Base-by-base conservation (phyloP, 2,888 invertebrate genomes). In the Crepidodera aurea region DNA sequence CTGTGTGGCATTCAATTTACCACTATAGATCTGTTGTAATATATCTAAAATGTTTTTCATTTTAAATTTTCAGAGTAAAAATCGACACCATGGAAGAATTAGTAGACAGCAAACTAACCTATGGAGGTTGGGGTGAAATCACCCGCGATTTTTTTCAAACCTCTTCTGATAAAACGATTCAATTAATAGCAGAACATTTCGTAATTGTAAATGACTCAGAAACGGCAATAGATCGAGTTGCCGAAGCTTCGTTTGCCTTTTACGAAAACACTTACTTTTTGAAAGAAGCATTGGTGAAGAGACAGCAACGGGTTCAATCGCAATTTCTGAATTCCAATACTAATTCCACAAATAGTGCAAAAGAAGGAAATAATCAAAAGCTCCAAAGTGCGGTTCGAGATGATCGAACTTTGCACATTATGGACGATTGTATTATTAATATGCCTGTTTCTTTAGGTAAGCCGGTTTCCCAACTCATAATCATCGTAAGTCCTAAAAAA, bases 181-280 rank as follows among this genome's bases (percentile, higher is more conserved):
- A 88, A 71, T 84, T 85, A 75, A 87, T 94, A 50, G 90, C 90
- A 0, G 78, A 82, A 6, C 87, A 85, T 72, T 90, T 91, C 73
- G 86, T 89, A 76, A 81, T 85, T 0, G 83, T 87, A 0, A 83
- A 85, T 44, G 83, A 88, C 68, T 86, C 88, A 3, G 82, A 87
- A 1, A 82, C 84, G 62, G 89, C 90, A 4, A 87, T 92, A 0
- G 84, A 86, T 51, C 83, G 83, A 72, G 89, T 94, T 4, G 86
- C 88, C 0, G 83, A 85, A 68, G 93, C 93, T 1, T 81, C 84
- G 6, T 90, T 90, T 70, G 91, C 92, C 0, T 91, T 92, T 71
- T 94, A 92, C 69, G 93, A 93, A 72, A 94, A 91, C 75, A 83
- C 85, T 7, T 87, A 90, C 73, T 90, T 87, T 70, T 79, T 94